Conservation (phyloP, 2,888 invertebrate species). For the Ceriagrion tenellum region DNA sequence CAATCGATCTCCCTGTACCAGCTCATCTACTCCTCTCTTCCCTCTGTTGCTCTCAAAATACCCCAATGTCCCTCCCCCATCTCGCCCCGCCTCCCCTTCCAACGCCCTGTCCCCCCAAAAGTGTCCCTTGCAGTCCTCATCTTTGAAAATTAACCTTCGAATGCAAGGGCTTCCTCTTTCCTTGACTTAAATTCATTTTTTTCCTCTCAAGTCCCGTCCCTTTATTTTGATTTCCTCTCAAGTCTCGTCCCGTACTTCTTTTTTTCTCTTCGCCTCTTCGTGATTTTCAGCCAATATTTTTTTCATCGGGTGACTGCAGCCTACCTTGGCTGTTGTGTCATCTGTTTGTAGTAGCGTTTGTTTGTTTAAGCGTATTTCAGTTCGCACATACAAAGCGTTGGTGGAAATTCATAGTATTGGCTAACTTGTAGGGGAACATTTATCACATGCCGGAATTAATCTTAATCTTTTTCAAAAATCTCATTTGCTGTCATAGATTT, state of each 20-base stretch:
- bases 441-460: too few species aligned
- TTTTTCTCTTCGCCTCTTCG: background rate
- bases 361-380: too few species aligned
- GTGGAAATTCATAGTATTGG: too few species aligned
- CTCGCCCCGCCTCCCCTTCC: too few species aligned
- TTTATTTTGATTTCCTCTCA: background rate
- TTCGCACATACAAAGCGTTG: too few species aligned
- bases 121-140: conserved; percentile 3
- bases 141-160: background rate
- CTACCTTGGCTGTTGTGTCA: too few species aligned
- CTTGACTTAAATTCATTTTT: background rate
- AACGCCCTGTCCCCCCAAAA: background rate
- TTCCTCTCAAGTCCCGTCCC: background rate
- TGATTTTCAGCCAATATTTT: too few species aligned
- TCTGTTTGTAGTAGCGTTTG: too few species aligned
- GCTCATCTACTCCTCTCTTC: conserved; percentile 1
- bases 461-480: too few species aligned
- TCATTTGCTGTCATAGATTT: too few species aligned
- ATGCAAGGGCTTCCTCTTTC: background rate
- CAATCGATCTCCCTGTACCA: background rate
- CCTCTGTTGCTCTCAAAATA: conserved; percentile 27
- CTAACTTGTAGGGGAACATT: too few species aligned
- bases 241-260: background rate
- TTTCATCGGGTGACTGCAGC: too few species aligned
- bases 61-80: background rate